Percentiles rank a stretch among this genome's conserved stretches.
Evolutionary conservation across 2,888 invertebrate genomes (phyloP).

Genomic region (Scaptomyza caliginosa): DNA sequence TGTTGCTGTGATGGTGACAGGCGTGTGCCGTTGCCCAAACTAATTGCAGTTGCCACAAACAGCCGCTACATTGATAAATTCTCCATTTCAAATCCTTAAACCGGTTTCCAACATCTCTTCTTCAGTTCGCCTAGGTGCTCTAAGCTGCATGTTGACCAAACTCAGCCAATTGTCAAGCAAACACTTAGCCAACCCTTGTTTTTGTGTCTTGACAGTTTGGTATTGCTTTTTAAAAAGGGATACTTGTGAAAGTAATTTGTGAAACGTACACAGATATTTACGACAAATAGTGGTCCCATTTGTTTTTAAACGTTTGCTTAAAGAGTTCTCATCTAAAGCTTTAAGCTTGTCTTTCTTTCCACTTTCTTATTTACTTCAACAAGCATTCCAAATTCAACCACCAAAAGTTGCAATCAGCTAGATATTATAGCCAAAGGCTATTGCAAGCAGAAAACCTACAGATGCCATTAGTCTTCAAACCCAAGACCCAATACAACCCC

Average conservation of each 20-base stretch:
- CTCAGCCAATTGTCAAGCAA: conserved; percentile 17
- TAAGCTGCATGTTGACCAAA: conserved; percentile 4
- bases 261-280: not conserved
- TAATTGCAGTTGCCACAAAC: conserved; percentile 67
- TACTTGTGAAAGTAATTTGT: conserved; percentile 10
- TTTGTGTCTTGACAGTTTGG: conserved; percentile 6
- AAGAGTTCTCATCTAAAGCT: no score
- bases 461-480: conserved; percentile 20
- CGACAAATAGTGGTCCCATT: not conserved
- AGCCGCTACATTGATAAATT: conserved; percentile 15
- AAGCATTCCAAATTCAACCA: not conserved
- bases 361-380: not conserved
- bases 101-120: conserved; percentile 48
- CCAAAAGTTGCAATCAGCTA: not conserved
- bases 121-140: conserved; percentile 33
- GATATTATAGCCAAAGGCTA: conserved; percentile 15
- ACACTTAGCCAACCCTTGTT: not conserved
- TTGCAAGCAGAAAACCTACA: conserved; percentile 5
- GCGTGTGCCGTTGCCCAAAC: conserved; percentile 65
- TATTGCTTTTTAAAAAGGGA: conserved; percentile 20
- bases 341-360: not conserved
- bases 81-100: conserved; percentile 26
- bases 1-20: conserved; percentile 55
- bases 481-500: not conserved
- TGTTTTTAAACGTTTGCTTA: not conserved